Conservation (phyloP, 1,140 invertebrate species). For the Plutomurus gul region DNA sequence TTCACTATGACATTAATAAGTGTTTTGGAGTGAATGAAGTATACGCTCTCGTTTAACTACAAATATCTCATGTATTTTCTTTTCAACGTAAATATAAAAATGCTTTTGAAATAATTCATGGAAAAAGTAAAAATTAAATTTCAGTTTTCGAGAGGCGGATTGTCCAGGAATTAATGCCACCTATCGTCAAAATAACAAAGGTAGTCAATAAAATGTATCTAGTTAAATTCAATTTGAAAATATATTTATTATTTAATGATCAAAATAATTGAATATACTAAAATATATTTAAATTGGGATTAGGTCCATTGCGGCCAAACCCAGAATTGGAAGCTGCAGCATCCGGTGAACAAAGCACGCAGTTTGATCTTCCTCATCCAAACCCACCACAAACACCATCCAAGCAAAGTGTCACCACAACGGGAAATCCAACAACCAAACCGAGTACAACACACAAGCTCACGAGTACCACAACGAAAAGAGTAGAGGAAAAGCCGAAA, state of each 20-base stretch:
- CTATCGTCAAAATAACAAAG: conserved; percentile 29
- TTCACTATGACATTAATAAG: no score
- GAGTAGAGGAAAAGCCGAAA: conserved; percentile 32
- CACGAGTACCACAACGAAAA: background rate
- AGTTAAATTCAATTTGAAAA: no score
- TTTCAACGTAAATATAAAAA: no score
- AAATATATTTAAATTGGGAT: no score
- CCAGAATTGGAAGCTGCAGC: conserved; percentile 24
- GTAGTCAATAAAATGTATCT: no score
- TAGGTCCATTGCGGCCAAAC: conserved; percentile 8
- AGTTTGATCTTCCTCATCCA: conserved; percentile 30
- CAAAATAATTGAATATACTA: no score
- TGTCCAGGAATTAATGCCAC: conserved; percentile 40
- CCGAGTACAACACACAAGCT: background rate
- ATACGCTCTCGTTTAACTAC: no score
- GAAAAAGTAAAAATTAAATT: background rate
- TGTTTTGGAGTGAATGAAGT: no score
- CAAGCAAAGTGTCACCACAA: background rate
- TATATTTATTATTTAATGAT: no score
- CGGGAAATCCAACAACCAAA: background rate
- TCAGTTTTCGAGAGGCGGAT: conserved; percentile 33
- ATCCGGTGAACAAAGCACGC: conserved; percentile 28
- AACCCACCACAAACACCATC: background rate
- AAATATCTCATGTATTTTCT: no score
- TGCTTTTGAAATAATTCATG: background rate